These are phyloP conservation scores for Drosophila gaucha DNA, from an alignment of 2,888 invertebrate species.

Conservation along the genomic window DNA sequence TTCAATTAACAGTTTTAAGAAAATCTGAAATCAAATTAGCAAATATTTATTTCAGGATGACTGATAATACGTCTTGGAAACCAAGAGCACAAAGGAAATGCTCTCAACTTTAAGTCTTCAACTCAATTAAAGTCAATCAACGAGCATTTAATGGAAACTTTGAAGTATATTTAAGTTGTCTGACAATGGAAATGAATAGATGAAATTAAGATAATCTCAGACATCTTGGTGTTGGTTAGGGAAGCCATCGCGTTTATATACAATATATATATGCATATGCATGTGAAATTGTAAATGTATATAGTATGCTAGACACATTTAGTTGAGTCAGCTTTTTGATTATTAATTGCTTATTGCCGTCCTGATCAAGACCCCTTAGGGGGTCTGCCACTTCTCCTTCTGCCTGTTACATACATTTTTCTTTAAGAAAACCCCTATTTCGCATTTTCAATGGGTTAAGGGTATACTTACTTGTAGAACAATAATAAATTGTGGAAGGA, in stretches of 20 bases:
- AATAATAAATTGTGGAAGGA: neutral
- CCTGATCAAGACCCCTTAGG: no score
- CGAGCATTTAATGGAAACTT: neutral
- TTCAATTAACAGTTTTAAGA: neutral
- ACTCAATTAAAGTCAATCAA: slow-evolving; percentile 12
- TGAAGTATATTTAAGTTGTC: neutral
- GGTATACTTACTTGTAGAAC: neutral
- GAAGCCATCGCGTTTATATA: no score
- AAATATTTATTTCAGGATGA: neutral
- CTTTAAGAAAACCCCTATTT: no score
- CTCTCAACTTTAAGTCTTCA: slow-evolving; percentile 6
- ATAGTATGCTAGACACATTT: no score
- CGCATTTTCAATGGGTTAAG: no score
- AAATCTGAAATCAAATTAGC: neutral
- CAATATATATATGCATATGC: neutral
- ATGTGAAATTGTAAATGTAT: no score
- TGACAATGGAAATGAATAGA: neutral
- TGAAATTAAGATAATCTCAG: neutral
- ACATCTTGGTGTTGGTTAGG: no score
- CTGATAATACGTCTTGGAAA: neutral
- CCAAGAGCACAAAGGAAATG: neutral
- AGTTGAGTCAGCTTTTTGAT: neutral
- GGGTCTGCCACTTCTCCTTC: no score
- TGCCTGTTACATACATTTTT: no score
- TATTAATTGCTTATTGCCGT: neutral